These are phyloP conservation scores for Actinia equina DNA, from an alignment of 64 coral and sea anemone genomes.

Conservation along the genomic window DNA sequence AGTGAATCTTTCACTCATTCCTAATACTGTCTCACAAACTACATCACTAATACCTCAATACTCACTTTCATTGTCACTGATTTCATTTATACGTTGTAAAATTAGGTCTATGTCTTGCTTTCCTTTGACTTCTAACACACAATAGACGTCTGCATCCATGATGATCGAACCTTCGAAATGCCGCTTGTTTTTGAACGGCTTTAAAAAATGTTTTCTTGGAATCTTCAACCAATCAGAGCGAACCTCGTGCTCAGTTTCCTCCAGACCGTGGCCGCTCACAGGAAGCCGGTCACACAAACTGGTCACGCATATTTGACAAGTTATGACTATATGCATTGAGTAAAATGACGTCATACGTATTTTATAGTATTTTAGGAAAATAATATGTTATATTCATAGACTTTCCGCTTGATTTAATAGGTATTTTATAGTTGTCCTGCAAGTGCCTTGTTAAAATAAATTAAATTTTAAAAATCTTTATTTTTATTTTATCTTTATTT, in stretches of 20 bases:
- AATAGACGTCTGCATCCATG: not conserved
- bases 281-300: not conserved
- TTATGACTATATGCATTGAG: no score
- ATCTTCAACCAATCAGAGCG: not conserved
- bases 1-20: not conserved
- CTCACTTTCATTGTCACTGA: not conserved
- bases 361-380: no score
- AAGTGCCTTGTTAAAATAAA: no score
- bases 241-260: not conserved
- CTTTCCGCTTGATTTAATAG: no score
- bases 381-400: no score
- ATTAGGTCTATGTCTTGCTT: not conserved
- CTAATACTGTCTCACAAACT: no score
- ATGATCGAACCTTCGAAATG: not conserved
- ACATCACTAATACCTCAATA: not conserved
- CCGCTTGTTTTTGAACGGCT: constrained; percentile 5
- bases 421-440: no score
- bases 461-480: no score
- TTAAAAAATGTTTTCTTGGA: constrained; percentile 9
- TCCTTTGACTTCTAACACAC: not conserved
- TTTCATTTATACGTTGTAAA: not conserved
- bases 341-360: no score
- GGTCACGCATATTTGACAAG: not conserved
- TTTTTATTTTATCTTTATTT: no score
- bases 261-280: not conserved